Percentiles rank a stretch among this genome's conserved stretches.
Conservation (phyloP, 2,113 vertebrate genomes). For the Anhinga anhinga region DNA sequence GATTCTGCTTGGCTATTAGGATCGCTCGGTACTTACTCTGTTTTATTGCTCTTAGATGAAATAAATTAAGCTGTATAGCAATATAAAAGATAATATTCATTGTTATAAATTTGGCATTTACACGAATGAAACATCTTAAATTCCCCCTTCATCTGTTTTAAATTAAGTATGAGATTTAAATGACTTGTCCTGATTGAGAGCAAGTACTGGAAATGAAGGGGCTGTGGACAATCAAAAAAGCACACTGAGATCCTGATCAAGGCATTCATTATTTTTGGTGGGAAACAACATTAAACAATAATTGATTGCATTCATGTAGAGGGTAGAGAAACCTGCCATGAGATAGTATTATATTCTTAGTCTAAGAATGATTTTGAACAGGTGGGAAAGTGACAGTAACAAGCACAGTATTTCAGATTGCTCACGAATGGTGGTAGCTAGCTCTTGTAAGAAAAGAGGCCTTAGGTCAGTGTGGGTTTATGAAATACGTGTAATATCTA, state of each 20-base stretch:
- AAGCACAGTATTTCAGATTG: not conserved
- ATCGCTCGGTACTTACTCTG: not conserved
- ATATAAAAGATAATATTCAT: constrained; percentile 36
- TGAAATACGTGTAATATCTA: not conserved
- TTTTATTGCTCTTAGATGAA: constrained; percentile 59
- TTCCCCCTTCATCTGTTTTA: constrained; percentile 46
- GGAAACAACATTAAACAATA: not conserved
- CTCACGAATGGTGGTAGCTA: not conserved
- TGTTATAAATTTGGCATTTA: constrained; percentile 50
- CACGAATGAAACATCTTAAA: constrained; percentile 7
- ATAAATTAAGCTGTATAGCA: constrained; percentile 43
- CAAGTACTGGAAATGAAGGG: not conserved
- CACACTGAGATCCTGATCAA: not conserved
- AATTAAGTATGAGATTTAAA: constrained; percentile 58
- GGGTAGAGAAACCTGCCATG: not conserved
- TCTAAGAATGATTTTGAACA: not conserved
- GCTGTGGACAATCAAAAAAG: not conserved
- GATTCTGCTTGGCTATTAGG: constrained; percentile 45
- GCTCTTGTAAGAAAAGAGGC: not conserved
- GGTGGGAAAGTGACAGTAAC: not conserved
- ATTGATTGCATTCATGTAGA: not conserved
- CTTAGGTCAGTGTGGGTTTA: not conserved
- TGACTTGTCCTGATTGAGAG: constrained; percentile 35
- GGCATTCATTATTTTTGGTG: constrained; percentile 10
- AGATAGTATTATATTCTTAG: not conserved